phyloP scores from a whole-genome alignment of 2,888 invertebrate species.

The Oasisia sp. region DNA sequence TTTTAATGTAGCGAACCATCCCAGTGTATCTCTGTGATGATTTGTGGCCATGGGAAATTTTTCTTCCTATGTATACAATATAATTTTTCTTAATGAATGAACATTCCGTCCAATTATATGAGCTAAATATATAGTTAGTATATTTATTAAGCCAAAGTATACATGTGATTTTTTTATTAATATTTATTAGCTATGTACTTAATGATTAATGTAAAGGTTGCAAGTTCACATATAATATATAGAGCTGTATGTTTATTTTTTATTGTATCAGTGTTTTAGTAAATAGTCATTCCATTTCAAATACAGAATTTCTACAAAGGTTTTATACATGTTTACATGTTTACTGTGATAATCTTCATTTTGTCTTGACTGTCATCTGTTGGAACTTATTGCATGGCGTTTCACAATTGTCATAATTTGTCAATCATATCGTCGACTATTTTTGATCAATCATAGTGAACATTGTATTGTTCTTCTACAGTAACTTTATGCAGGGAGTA shows the following conservation, averaged over 20 bases:
- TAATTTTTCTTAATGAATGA: neutral
- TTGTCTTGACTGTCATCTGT: neutral
- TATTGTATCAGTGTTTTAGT: neutral
- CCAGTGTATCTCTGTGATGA: neutral
- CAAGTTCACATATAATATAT: conserved; percentile 3
- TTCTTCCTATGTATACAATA: neutral
- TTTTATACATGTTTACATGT: neutral
- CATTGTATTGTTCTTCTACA: neutral
- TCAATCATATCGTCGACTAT: neutral
- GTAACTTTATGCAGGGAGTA: neutral
- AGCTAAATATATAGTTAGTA: neutral
- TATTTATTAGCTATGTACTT: neutral
- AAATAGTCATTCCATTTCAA: conserved; percentile 5
- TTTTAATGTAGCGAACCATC: neutral
- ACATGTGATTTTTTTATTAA: neutral
- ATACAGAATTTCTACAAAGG: conserved; percentile 1
- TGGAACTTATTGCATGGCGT: neutral
- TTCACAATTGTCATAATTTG: neutral
- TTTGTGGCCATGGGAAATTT: neutral
- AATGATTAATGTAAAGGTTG: neutral
- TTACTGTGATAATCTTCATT: neutral
- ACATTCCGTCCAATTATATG: neutral
- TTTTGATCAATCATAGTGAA: neutral
- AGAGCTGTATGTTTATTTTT: neutral
- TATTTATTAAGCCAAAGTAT: no score